Base-by-base conservation (phyloP, 2,113 vertebrate species). In the Uria aalge region DNA sequence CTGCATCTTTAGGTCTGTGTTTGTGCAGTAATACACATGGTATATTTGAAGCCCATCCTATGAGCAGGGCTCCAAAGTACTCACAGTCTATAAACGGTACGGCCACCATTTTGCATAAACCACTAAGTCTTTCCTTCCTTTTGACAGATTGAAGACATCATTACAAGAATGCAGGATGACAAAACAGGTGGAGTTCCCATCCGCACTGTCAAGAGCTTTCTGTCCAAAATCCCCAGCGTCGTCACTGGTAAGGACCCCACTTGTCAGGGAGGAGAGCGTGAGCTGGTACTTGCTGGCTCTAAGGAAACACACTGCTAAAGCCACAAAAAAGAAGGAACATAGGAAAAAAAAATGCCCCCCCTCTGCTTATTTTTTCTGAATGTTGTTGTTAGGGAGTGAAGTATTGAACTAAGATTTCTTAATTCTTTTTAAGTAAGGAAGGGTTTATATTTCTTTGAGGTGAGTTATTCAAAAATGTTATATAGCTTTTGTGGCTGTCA, bases 141-240 rank as follows among this genome's bases (percentile, higher is more conserved):
- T 86, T 97, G 97, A 52, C 98, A 99, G 99, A 99, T 99, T 91
- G 99, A 99, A 98, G 99, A 99, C 88, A 98, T 99, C 5, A 97
- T 99, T 81, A 99, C 98, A 3, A 98, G 98, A 96, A 99, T 99
- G 98, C 99, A 99, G 89, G 99, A 99, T 94, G 99, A 99, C 97
- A 99, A 99, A 97, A 98, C 98, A 8, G 99, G 99, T 27, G 99
- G 99, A 19, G 99, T 99, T 56, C 98, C 99, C 71, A 98, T 99
- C 94, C 98, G 99, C 77, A 99, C 99, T 15, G 99, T 99, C 94
- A 99, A 99, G 98, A 99, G 99, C 97, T 99, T 99, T 97, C 98
- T 99, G 96, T 99, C 99, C 87, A 99, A 99, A 98, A 99, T 99
- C 96, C 99, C 99, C 94, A 99, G 99, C 40, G 99, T 99, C 5